A percentile compares a stretch with the other conserved stretches of the same genome.
Conservation (phyloP, 2,888 invertebrate species). For the Cryptus viduatorius region DNA sequence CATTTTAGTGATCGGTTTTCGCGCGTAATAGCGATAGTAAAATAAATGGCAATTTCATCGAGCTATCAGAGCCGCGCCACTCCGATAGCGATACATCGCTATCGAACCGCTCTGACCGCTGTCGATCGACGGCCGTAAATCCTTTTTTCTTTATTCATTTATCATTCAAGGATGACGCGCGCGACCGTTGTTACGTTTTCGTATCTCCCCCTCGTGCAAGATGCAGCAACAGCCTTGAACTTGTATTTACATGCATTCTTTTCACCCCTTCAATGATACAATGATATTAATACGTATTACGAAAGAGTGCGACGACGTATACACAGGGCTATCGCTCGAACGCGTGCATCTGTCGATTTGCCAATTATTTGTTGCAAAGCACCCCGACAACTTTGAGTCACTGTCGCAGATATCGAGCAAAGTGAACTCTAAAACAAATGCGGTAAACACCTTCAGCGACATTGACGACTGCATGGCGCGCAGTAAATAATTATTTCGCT, state of each 20-base stretch:
- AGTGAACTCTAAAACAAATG: too few relatives aligned
- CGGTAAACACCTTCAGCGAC: too few relatives aligned
- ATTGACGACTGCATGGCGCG: too few relatives aligned
- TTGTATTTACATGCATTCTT: neutral
- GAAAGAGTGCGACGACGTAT: neutral
- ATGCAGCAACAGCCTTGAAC: slow-evolving; percentile 1
- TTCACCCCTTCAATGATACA: neutral
- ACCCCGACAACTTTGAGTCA: neutral
- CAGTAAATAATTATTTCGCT: neutral
- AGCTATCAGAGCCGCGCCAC: neutral
- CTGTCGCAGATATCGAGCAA: neutral
- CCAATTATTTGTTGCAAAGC: neutral
- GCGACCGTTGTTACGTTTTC: neutral
- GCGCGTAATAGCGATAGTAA: neutral
- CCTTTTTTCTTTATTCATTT: neutral
- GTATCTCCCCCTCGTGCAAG: slow-evolving; percentile 3
- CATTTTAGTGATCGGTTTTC: neutral
- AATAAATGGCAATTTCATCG: neutral
- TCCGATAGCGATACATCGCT: neutral
- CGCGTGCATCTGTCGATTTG: neutral
- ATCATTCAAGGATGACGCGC: neutral
- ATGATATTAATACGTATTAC: neutral
- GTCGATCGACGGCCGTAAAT: slow-evolving; percentile 6
- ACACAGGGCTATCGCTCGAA: neutral
- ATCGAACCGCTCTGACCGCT: neutral